These are phyloP conservation scores for Brachyptera risi DNA, from an alignment of 2,888 invertebrate species.

Conservation along the genomic window DNA sequence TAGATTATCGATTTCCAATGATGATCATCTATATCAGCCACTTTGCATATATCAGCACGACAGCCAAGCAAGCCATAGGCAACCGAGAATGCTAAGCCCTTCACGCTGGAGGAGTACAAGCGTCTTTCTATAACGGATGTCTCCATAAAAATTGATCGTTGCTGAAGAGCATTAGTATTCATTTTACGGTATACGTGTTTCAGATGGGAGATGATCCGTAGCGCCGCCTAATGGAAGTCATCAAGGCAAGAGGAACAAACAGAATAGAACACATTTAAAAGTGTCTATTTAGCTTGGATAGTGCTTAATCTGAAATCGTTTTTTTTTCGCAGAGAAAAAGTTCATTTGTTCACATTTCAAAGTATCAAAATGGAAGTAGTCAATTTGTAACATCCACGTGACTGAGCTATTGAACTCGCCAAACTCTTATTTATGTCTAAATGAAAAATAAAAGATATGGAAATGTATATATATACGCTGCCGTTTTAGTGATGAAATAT, in stretches of 20 bases:
- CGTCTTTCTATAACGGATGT: not conserved
- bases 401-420: too few relatives aligned
- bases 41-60: constrained; percentile 5
- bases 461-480: too few relatives aligned
- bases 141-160: constrained; percentile 3
- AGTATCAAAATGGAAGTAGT: too few relatives aligned
- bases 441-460: too few relatives aligned
- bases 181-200: not conserved
- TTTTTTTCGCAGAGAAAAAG: too few relatives aligned
- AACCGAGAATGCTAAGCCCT: not conserved
- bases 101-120: not conserved
- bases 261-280: not conserved
- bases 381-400: too few relatives aligned
- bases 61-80: not conserved
- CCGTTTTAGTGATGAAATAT: too few relatives aligned
- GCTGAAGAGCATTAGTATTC: not conserved
- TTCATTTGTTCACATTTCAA: too few relatives aligned
- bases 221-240: not conserved
- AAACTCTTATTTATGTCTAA: too few relatives aligned
- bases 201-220: not conserved
- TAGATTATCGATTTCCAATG: constrained; percentile 3
- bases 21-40: not conserved
- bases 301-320: too few relatives aligned
- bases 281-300: not conserved
- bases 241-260: not conserved